Conservation (phyloP, 2,888 invertebrate species). For the Xanthorhoe spadicearia region DNA sequence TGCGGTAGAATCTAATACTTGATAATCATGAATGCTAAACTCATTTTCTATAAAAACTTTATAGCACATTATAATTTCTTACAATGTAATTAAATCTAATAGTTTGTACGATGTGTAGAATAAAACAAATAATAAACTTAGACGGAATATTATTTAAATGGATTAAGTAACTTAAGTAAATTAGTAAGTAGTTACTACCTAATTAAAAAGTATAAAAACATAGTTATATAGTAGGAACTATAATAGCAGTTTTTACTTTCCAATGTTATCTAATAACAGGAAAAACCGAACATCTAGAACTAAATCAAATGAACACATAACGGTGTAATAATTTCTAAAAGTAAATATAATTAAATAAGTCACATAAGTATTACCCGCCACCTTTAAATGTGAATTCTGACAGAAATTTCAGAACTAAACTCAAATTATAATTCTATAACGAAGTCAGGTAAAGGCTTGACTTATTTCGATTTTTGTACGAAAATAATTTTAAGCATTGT, state of each 20-base stretch:
- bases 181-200: not conserved
- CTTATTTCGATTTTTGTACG: not conserved
- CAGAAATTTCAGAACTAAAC: not conserved
- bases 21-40: no score
- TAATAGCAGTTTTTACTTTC: constrained; percentile 12
- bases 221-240: constrained; percentile 4
- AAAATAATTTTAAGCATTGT: no score
- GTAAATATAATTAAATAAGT: not conserved
- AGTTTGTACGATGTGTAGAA: no score
- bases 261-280: constrained; percentile 30
- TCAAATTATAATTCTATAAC: not conserved
- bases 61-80: no score
- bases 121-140: no score
- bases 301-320: constrained; percentile 11
- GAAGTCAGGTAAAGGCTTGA: not conserved
- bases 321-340: constrained; percentile 1
- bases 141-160: no score
- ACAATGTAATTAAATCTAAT: no score
- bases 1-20: no score
- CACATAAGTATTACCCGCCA: not conserved
- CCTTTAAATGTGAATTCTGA: not conserved
- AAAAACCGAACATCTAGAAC: constrained; percentile 14
- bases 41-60: no score
- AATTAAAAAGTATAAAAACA: not conserved
- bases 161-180: not conserved